Evolutionary conservation across 1,140 invertebrate species (phyloP).

Genomic region (Papilio machaon): DNA sequence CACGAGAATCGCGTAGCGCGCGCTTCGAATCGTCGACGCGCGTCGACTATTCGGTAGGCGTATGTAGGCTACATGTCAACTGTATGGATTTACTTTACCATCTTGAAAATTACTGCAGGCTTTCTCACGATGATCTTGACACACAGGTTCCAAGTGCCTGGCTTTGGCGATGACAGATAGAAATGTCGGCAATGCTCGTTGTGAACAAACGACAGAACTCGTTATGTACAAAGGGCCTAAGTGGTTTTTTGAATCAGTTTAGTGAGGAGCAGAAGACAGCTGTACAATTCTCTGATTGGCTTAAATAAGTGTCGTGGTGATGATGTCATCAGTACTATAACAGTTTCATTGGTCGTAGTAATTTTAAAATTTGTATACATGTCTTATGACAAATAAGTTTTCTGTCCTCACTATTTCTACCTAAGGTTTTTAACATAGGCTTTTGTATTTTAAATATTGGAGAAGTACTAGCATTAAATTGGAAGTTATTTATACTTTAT

Average conservation of each 20-base stretch:
- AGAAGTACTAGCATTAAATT: constrained; percentile 8
- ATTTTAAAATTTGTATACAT: background rate
- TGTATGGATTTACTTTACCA: no score
- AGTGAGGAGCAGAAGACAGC: background rate
- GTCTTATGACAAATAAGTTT: background rate
- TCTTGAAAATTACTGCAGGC: no score
- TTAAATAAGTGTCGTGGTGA: background rate
- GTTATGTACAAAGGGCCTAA: background rate
- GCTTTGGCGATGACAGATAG: no score
- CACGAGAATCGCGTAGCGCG: no score
- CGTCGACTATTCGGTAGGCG: no score
- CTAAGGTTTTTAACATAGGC: background rate
- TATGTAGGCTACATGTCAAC: no score
- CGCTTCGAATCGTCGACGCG: no score
- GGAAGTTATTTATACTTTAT: constrained; percentile 7
- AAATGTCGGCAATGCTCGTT: no score
- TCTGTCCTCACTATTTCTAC: background rate
- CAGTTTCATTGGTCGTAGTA: background rate
- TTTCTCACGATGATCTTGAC: no score
- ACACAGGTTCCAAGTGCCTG: no score
- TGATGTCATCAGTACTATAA: background rate
- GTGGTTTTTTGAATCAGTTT: background rate
- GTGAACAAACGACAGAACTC: no score
- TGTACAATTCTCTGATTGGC: background rate
- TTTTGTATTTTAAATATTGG: constrained; percentile 13